Conservation (phyloP, 2,888 invertebrate species). For the Cacoxenus indagator region DNA sequence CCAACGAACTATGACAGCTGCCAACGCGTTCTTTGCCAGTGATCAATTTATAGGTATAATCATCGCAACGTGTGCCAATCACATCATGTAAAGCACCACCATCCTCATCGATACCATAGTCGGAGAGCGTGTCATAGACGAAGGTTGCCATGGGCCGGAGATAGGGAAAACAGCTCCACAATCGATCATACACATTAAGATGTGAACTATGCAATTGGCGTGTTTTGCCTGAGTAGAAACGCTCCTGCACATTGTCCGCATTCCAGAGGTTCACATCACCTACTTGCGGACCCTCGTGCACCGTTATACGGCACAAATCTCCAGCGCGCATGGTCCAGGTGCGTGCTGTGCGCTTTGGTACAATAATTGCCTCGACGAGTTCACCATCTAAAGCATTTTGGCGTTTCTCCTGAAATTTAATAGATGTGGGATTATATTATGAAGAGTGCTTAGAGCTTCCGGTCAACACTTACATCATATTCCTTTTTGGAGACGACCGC, state of each 20-base stretch:
- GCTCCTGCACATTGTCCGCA: conserved; percentile 69
- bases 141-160: conserved; percentile 72
- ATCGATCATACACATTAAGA: conserved; percentile 70
- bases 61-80: conserved; percentile 72
- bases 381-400: conserved; percentile 61
- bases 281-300: conserved; percentile 71
- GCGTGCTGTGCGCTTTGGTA: conserved; percentile 69
- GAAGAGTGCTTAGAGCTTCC: background rate
- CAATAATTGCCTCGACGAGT: conserved; percentile 57
- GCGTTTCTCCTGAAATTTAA: conserved; percentile 51
- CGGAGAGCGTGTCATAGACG: conserved; percentile 70
- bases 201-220: conserved; percentile 71
- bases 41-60: conserved; percentile 72
- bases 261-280: conserved; percentile 73
- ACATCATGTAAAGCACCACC: conserved; percentile 72
- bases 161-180: conserved; percentile 72
- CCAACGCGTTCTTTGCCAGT: conserved; percentile 69
- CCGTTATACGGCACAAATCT: conserved; percentile 70
- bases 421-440: background rate
- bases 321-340: conserved; percentile 70
- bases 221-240: conserved; percentile 72
- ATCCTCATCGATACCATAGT: conserved; percentile 72
- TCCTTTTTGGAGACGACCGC: conserved; percentile 57
- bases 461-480: conserved; percentile 58
- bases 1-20: conserved; percentile 71